A percentile compares a stretch with the other conserved stretches of the same genome.
Conservation (phyloP, 2,797 vertebrate genomes). For the Phoebastria nigripes region DNA sequence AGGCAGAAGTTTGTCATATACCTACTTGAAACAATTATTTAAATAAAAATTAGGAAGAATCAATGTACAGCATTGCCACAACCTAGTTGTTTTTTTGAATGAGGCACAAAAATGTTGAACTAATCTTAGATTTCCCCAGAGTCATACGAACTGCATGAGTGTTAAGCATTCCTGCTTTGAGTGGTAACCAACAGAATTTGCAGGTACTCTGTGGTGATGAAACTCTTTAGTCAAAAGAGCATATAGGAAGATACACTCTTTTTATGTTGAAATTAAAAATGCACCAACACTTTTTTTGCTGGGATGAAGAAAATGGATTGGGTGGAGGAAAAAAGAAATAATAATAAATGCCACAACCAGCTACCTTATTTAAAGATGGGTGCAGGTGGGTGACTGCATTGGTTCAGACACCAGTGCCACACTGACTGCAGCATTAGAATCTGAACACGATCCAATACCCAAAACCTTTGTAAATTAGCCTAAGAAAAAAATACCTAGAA, state of each 20-base stretch:
- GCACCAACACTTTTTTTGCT: background rate
- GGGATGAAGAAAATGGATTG: background rate
- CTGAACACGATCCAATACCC: background rate
- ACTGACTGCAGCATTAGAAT: background rate
- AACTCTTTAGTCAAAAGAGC: background rate
- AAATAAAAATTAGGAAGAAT: background rate
- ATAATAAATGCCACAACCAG: background rate
- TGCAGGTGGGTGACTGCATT: background rate
- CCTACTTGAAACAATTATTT: background rate
- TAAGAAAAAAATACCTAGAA: background rate
- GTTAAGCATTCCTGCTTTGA: background rate
- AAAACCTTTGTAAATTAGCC: background rate
- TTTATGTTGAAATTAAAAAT: background rate
- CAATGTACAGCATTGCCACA: background rate
- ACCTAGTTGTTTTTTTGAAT: background rate
- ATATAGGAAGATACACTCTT: background rate
- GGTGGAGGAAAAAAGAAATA: background rate
- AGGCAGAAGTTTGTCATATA: background rate
- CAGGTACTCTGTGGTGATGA: background rate
- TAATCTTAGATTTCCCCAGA: background rate
- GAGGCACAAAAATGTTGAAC: background rate
- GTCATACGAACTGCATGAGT: fast-evolving
- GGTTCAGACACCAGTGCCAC: background rate
- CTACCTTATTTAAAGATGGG: background rate
- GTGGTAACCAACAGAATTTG: background rate